Percentiles rank a stretch among this genome's conserved stretches.
Conservation (phyloP, 2,113 vertebrate species). For the Perognathus longimembris region DNA sequence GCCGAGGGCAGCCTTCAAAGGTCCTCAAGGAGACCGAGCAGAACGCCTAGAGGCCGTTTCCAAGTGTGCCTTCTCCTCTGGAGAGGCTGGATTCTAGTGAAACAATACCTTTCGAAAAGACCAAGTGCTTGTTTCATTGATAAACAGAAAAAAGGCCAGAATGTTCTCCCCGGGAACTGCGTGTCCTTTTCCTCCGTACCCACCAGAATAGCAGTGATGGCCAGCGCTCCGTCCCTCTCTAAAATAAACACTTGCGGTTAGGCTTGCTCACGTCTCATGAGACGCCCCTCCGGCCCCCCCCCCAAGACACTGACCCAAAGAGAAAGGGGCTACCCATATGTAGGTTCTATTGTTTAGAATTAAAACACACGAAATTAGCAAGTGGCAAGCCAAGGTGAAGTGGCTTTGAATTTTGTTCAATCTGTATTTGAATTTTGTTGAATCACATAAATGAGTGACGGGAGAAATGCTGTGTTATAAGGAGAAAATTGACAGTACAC, state of each 20-base stretch:
- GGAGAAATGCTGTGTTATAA: neutral
- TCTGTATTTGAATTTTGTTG: conserved; percentile 18
- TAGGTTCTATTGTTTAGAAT: neutral
- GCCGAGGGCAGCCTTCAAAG: conserved; percentile 14
- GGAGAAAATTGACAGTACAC: neutral
- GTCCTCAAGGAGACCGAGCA: neutral
- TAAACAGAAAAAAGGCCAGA: conserved; percentile 5
- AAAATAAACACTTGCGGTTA: neutral
- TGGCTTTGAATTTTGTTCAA: neutral
- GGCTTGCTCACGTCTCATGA: neutral
- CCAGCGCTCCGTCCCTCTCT: neutral
- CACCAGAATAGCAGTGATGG: neutral
- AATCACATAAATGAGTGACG: neutral
- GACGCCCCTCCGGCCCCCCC: accelerated
- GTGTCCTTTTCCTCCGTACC: neutral
- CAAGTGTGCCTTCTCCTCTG: neutral
- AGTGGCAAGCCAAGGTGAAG: neutral
- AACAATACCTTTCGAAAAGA: conserved; percentile 35
- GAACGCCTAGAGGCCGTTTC: neutral
- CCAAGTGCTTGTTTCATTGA: neutral
- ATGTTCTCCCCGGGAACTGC: neutral
- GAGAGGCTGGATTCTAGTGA: neutral
- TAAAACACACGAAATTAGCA: neutral
- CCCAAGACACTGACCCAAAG: neutral
- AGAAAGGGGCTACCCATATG: neutral